These are phyloP conservation scores for Drosophila lini DNA, from an alignment of 1,140 invertebrate species.

Conservation along the genomic window DNA sequence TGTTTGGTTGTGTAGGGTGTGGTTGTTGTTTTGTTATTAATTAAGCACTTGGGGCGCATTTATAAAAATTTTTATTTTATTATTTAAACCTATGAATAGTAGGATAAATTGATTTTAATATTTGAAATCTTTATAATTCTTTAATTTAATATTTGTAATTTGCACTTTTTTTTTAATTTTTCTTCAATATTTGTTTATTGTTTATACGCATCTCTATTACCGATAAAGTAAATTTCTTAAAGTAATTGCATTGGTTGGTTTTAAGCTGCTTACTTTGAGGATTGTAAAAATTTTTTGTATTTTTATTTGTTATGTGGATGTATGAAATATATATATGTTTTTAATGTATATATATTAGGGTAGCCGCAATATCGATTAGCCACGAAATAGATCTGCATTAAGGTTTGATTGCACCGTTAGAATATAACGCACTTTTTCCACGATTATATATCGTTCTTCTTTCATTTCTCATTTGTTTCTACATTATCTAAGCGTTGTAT, in stretches of 20 bases:
- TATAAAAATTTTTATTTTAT: slow-evolving; percentile 54
- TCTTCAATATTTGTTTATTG: slow-evolving; percentile 10
- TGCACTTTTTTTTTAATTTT: slow-evolving; percentile 60
- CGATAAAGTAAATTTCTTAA: slow-evolving; percentile 73
- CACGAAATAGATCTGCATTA: slow-evolving; percentile 29
- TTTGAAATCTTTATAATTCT: slow-evolving; percentile 22
- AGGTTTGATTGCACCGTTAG: slow-evolving; percentile 74
- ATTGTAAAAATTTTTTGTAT: slow-evolving; percentile 44
- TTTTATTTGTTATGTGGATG: slow-evolving; percentile 45
- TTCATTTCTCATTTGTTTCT: slow-evolving; percentile 11
- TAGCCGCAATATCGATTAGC: slow-evolving; percentile 32
- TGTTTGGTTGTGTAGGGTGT: slow-evolving; percentile 23
- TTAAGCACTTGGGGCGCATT: slow-evolving; percentile 78
- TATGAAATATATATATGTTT: slow-evolving; percentile 63
- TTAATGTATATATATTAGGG: slow-evolving; percentile 34
- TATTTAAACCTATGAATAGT: slow-evolving; percentile 43
- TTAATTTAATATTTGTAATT: slow-evolving; percentile 53
- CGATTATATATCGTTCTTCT: slow-evolving; percentile 13
- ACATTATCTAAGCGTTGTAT: slow-evolving; percentile 33
- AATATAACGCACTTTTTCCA: slow-evolving; percentile 65
- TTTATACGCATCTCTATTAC: slow-evolving; percentile 24
- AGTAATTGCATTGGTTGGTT: slow-evolving; percentile 72
- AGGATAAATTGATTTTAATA: slow-evolving; percentile 51
- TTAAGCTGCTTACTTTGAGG: slow-evolving; percentile 51
- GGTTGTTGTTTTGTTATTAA: slow-evolving; percentile 36